Evolutionary conservation across 53 echinoderm and acorn worm genomes (phyloP).

Genomic region (Zoroaster sp.): DNA sequence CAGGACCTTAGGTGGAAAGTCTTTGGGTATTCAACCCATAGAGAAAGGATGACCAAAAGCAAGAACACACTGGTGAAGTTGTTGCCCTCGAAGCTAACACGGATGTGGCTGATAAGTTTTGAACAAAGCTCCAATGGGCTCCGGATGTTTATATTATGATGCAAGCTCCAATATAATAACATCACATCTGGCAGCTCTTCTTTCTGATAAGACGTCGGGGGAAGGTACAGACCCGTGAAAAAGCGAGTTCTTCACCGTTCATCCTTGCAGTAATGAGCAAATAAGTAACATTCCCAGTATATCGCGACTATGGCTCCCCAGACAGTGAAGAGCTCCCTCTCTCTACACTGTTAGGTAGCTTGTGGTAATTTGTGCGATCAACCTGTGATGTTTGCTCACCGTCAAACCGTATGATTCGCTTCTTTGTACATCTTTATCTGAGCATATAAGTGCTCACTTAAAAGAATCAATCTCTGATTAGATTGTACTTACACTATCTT

Average conservation of each 20-base stretch:
- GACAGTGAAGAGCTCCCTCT: too few relatives aligned
- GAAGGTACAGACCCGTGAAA: not conserved
- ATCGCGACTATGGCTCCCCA: too few relatives aligned
- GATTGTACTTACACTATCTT: not conserved
- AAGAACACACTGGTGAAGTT: not conserved
- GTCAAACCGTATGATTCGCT: not conserved
- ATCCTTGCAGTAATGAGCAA: not conserved
- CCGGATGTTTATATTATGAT: not conserved
- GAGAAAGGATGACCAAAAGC: not conserved
- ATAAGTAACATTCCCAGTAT: not conserved
- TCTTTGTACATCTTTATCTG: slow-evolving; percentile 6
- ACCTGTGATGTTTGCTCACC: not conserved
- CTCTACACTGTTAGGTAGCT: too few relatives aligned
- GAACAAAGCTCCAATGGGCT: not conserved
- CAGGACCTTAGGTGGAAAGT: too few relatives aligned
- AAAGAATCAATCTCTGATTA: not conserved
- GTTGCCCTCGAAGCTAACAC: not conserved
- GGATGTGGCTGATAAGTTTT: not conserved
- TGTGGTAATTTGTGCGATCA: not conserved
- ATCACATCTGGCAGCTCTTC: not conserved
- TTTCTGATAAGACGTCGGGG: not conserved
- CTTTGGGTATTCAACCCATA: too few relatives aligned
- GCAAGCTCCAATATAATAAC: not conserved
- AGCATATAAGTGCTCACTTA: not conserved
- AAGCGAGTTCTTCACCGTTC: not conserved